These are phyloP conservation scores for Catharus minimus DNA, from an alignment of 2,113 vertebrate genomes.

Conservation along the genomic window DNA sequence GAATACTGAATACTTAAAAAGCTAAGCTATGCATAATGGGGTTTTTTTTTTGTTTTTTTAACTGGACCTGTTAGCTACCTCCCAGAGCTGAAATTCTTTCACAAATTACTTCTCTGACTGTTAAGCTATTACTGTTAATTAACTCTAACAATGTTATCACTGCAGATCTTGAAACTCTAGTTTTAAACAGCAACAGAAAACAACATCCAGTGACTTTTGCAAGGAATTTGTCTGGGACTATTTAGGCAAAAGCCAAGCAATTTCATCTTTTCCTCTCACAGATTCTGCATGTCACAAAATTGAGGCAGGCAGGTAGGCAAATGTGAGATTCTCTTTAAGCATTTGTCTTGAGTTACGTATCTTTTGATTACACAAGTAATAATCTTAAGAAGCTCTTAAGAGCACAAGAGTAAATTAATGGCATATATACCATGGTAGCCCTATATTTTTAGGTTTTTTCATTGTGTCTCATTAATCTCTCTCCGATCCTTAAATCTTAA, in stretches of 20 bases:
- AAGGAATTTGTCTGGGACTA: neutral
- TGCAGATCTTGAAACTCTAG: neutral
- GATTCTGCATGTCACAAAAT: neutral
- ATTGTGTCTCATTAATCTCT: neutral
- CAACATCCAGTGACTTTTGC: neutral
- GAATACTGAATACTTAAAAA: neutral
- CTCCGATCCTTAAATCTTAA: neutral
- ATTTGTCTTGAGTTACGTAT: neutral
- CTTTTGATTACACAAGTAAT: neutral
- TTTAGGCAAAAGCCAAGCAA: neutral
- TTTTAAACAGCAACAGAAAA: neutral
- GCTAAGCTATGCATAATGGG: neutral
- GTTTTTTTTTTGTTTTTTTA: neutral
- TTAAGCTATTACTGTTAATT: neutral
- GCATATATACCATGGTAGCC: accelerated
- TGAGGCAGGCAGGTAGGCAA: neutral
- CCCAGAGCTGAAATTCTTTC: neutral
- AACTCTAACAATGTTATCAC: neutral
- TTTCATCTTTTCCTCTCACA: neutral
- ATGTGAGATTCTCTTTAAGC: neutral
- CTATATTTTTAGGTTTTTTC: neutral
- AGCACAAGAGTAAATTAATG: neutral
- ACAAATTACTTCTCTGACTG: neutral
- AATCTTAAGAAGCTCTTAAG: neutral
- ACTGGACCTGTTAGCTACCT: neutral